Conservation (phyloP, 2,113 vertebrate genomes). For the Poeciliopsis occidentalis region DNA sequence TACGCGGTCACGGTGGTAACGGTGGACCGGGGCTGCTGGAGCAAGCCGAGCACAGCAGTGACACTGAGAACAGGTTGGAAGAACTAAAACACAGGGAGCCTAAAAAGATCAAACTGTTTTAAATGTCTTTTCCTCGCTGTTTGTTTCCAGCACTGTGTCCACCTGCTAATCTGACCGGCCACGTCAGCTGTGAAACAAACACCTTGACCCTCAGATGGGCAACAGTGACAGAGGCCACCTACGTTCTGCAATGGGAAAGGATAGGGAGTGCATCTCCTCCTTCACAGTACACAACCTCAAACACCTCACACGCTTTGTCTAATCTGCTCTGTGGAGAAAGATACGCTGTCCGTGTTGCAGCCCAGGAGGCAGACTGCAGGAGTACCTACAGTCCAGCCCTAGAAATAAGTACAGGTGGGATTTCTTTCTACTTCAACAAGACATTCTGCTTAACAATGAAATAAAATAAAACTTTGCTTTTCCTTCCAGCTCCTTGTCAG, state of each 20-base stretch:
- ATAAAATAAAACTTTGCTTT: neutral
- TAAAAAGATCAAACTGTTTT: neutral
- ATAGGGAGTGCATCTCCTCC: conserved; percentile 2
- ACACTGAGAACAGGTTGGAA: conserved; percentile 60
- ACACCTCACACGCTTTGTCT: conserved; percentile 32
- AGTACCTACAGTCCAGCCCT: conserved; percentile 53
- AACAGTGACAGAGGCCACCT: conserved; percentile 31
- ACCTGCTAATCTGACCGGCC: conserved; percentile 48
- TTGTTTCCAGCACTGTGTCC: conserved; percentile 61
- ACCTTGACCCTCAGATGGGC: conserved; percentile 60
- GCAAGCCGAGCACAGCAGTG: conserved; percentile 45
- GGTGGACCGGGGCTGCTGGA: conserved; percentile 60
- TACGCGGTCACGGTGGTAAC: conserved; percentile 67
- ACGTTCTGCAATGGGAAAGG: conserved; percentile 39
- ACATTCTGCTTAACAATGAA: neutral
- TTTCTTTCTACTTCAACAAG: conserved; percentile 35
- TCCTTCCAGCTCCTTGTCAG: conserved; percentile 60
- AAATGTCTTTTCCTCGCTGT: neutral
- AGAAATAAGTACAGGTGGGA: conserved; percentile 66
- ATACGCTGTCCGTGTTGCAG: conserved; percentile 55
- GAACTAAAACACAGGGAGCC: neutral
- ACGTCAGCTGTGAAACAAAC: conserved; percentile 55
- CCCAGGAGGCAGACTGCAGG: conserved; percentile 47
- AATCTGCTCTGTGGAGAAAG: conserved; percentile 64
- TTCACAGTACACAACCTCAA: conserved; percentile 13